Conservation (phyloP, 35 echinoderm and acorn worm genomes). For the Amphiura filiformis region DNA sequence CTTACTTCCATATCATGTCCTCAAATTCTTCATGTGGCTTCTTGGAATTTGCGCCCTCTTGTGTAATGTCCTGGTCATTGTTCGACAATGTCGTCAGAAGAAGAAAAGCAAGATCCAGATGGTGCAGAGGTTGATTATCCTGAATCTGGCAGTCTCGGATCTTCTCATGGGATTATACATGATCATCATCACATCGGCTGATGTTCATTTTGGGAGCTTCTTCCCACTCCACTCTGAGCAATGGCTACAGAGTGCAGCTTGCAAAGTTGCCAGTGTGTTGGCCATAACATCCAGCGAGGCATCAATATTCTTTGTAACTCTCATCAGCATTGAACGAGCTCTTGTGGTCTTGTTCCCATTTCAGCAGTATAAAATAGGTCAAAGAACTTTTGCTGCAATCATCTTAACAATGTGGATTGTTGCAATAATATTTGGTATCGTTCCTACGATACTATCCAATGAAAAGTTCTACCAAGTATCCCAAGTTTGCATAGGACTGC, state of each 20-base stretch:
- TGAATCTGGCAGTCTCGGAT: slow-evolving; percentile 31
- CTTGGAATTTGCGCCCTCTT: slow-evolving; percentile 42
- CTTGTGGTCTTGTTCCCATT: slow-evolving; percentile 41
- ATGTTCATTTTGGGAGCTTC: slow-evolving; percentile 15
- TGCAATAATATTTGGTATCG: slow-evolving; percentile 4
- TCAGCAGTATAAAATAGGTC: slow-evolving; percentile 1
- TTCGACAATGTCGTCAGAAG: background rate
- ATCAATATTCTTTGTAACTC: slow-evolving; percentile 43
- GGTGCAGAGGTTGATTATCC: slow-evolving; percentile 27
- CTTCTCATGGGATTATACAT: slow-evolving; percentile 52
- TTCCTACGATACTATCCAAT: background rate
- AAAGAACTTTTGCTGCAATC: background rate
- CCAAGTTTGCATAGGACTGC: slow-evolving; percentile 38
- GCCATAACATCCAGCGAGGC: slow-evolving; percentile 36
- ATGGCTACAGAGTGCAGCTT: slow-evolving; percentile 26
- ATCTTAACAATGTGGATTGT: slow-evolving; percentile 2
- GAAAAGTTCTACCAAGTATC: slow-evolving; percentile 22
- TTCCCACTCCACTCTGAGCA: slow-evolving; percentile 3
- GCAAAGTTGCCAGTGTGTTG: slow-evolving; percentile 40
- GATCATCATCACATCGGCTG: slow-evolving; percentile 34
- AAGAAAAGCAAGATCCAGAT: background rate
- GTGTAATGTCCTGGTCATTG: slow-evolving; percentile 18
- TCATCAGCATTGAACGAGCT: slow-evolving; percentile 36
- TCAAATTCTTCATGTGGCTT: slow-evolving; percentile 45
- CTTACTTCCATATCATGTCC: background rate